phyloP scores from a whole-genome alignment of 35 echinoderm and acorn worm species.

The Acanthaster planci region DNA sequence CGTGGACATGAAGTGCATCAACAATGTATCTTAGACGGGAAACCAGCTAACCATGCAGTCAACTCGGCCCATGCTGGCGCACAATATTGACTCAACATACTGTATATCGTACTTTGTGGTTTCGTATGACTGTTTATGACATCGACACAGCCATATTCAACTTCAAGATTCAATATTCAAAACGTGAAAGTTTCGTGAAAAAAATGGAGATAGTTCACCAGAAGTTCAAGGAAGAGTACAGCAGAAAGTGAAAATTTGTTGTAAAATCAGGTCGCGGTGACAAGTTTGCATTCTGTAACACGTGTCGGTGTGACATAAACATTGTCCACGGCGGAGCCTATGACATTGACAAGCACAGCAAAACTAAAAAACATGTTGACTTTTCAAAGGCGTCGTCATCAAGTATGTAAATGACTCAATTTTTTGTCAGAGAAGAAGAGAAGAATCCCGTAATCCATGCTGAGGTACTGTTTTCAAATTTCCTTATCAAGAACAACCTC shows the following conservation, averaged over 20 bases:
- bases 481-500: constrained; percentile 26
- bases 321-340: constrained; percentile 15
- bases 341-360: constrained; percentile 35
- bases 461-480: constrained; percentile 43
- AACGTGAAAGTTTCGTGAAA: not conserved
- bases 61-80: not conserved
- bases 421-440: constrained; percentile 28
- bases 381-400: not conserved
- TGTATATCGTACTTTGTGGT: not conserved
- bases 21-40: not conserved
- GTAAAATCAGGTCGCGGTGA: not conserved
- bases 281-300: constrained; percentile 14
- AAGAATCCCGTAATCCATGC: constrained; percentile 15
- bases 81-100: not conserved
- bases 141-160: not conserved
- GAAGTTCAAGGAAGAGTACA: not conserved
- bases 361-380: constrained; percentile 13
- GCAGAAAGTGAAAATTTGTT: not conserved
- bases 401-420: not conserved
- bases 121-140: no score
- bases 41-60: not conserved
- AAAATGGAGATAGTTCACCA: not conserved
- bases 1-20: no score
- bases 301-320: constrained; percentile 10
- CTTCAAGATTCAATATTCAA: not conserved